Conservation (phyloP, 2,888 invertebrate genomes). For the Cylloceria caligata region DNA sequence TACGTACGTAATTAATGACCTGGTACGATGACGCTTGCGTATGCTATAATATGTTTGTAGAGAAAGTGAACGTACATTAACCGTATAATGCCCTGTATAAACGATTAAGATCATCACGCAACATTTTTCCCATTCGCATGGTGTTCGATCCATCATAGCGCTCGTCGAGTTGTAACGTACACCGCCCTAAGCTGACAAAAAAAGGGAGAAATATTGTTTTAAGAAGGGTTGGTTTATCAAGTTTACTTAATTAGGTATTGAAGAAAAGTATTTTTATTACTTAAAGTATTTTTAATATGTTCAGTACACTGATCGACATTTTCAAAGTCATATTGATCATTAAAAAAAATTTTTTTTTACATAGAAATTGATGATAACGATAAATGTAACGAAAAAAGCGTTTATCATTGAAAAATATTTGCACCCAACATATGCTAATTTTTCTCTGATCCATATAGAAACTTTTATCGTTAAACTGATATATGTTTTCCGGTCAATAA, state of each 20-base stretch:
- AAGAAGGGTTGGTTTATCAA: neutral
- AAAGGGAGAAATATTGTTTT: conserved; percentile 2
- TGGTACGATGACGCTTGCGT: neutral
- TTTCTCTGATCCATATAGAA: neutral
- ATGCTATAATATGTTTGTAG: neutral
- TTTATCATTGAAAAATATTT: neutral
- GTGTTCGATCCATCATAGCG: neutral
- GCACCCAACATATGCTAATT: neutral
- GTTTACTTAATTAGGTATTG: neutral
- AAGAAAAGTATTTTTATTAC: neutral
- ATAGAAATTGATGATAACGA: neutral
- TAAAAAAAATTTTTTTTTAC: too few relatives aligned
- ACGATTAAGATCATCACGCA: conserved; percentile 47
- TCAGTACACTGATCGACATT: too few relatives aligned
- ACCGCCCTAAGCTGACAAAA: neutral
- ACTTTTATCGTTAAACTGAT: conserved; percentile 34
- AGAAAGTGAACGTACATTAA: conserved; percentile 13
- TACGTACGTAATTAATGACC: neutral
- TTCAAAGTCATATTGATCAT: too few relatives aligned
- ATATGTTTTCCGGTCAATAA: conserved; percentile 51
- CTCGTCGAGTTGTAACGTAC: neutral
- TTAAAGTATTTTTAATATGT: too few relatives aligned
- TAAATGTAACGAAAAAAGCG: neutral
- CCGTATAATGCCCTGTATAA: conserved; percentile 3
- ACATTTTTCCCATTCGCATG: conserved; percentile 7